These are phyloP conservation scores for Callyntrura sp. DNA, from an alignment of 2,888 invertebrate species.

Conservation along the genomic window DNA sequence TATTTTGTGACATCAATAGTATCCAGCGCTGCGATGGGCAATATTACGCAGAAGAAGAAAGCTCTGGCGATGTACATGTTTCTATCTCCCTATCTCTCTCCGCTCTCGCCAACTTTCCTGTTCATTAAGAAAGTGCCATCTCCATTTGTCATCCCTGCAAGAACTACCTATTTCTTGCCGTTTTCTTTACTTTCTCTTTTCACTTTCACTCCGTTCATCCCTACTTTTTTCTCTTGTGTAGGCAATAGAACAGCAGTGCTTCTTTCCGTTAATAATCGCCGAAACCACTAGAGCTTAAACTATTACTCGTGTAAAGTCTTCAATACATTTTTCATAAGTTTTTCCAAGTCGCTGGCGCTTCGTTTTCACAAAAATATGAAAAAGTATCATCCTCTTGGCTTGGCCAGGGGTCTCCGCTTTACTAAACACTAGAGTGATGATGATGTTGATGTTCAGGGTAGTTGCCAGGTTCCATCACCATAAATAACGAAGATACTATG, in stretches of 20 bases:
- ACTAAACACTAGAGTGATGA: background rate
- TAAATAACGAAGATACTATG: constrained; percentile 56
- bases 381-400: constrained; percentile 36
- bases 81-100: constrained; percentile 54
- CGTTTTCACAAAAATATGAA: constrained; percentile 22
- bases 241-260: constrained; percentile 4
- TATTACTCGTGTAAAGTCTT: background rate
- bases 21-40: background rate
- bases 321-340: constrained; percentile 27
- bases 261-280: constrained; percentile 57
- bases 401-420: constrained; percentile 31
- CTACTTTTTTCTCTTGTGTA: background rate
- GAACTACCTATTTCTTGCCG: constrained; percentile 33
- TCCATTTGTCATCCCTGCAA: constrained; percentile 64
- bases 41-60: background rate
- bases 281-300: constrained; percentile 23
- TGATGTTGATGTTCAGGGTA: constrained; percentile 39
- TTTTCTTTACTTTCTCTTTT: constrained; percentile 27
- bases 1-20: background rate
- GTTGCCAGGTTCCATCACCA: constrained; percentile 68
- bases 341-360: background rate
- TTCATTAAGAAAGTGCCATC: constrained; percentile 70
- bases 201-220: background rate
- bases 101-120: constrained; percentile 62
- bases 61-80: constrained; percentile 25